Conservation (phyloP, 2,113 vertebrate genomes). For the Centropristis striata region DNA sequence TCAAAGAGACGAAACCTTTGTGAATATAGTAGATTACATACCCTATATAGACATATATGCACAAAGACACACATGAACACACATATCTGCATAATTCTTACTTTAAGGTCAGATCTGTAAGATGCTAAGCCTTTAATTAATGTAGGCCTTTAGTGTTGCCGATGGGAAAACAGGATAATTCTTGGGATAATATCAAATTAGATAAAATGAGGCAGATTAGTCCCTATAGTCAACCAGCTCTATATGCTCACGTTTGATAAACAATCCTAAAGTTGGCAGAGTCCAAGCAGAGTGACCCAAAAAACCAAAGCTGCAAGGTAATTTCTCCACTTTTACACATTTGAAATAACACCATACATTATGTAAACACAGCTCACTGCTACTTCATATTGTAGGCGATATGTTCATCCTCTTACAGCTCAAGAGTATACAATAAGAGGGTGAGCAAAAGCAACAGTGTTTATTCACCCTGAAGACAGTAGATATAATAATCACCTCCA, state of each 20-base stretch:
- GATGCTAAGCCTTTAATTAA: constrained; percentile 41
- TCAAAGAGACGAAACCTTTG: neutral
- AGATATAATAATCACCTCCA: constrained; percentile 81
- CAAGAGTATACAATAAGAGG: constrained; percentile 54
- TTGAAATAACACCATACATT: constrained; percentile 42
- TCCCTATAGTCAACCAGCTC: constrained; percentile 2
- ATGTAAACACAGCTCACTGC: constrained; percentile 66
- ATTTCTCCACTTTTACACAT: constrained; percentile 41
- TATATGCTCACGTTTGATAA: constrained; percentile 17
- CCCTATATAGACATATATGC: no score
- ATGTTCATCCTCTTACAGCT: constrained; percentile 59
- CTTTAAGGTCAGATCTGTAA: constrained; percentile 15
- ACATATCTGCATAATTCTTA: neutral
- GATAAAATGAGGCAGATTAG: constrained; percentile 27
- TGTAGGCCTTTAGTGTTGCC: constrained; percentile 23
- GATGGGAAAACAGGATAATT: constrained; percentile 32
- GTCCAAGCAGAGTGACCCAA: neutral
- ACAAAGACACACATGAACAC: no score
- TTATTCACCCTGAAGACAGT: constrained; percentile 78
- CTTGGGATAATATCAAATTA: constrained; percentile 10
- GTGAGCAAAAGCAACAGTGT: constrained; percentile 62
- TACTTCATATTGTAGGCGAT: constrained; percentile 67
- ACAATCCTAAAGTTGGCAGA: neutral
- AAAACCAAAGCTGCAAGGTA: constrained; percentile 25
- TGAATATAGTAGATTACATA: neutral